Percentiles rank a stretch among this genome's conserved stretches.
These are phyloP conservation scores for Hafferia zeledoni DNA, from an alignment of 2,797 vertebrate genomes.

Conservation along the genomic window DNA sequence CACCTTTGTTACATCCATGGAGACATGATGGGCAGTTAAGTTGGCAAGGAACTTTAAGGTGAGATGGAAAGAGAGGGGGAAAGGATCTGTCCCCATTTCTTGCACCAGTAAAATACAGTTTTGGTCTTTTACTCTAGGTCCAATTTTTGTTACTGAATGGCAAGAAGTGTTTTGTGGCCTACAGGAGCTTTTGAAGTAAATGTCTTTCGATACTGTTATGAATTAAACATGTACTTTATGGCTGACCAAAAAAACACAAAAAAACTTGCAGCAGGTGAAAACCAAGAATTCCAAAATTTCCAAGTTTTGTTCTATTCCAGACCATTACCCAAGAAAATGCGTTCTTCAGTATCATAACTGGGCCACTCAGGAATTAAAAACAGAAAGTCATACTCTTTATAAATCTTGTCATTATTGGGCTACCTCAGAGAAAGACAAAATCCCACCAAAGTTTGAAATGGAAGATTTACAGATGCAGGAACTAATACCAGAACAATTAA, in stretches of 20 bases:
- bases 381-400: background rate
- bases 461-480: background rate
- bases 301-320: background rate
- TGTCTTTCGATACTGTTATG: background rate
- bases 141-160: background rate
- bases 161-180: background rate
- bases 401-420: background rate
- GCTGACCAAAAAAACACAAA: background rate
- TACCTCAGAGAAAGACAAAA: background rate
- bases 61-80: background rate
- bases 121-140: background rate
- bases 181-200: background rate
- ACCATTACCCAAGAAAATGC: background rate
- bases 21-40: background rate
- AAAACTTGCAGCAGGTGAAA: accelerated
- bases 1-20: background rate
- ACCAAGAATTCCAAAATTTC: background rate
- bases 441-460: background rate
- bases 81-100: background rate
- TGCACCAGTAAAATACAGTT: background rate
- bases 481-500: background rate
- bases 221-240: background rate
- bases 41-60: background rate
- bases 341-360: background rate
- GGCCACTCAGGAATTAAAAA: background rate